Base-by-base conservation (phyloP, 2,797 vertebrate species). In the Pitangus sulphuratus region DNA sequence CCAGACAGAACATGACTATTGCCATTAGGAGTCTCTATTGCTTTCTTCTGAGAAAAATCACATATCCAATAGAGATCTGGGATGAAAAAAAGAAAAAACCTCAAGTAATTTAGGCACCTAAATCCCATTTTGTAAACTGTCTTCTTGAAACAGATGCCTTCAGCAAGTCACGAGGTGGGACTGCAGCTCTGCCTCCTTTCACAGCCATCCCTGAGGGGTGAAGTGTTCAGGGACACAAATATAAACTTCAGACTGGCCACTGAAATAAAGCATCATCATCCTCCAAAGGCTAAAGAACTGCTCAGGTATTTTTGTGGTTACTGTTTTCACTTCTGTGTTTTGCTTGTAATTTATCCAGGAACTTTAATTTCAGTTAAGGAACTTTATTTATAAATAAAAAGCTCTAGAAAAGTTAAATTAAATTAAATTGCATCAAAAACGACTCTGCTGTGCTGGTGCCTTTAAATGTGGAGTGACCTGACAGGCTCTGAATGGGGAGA, bases 1-100 rank as follows among this genome's bases (percentile, higher is more conserved):
- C 40, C 28, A 51, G 39, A 7, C 14, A 58, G 47, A 54, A 45
- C 15, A 11, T 0, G 26, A 72, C 16, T 3, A 0, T 64, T 28
- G 5, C 60, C 50, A 15, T 79, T 44, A 76, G 84, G 81, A 95
- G 72, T 54, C 68, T 37, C 77, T 85, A 20, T 69, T 87, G 81
- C 78, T 75, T 92, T 72, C 78, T 68, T 10, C 58, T 57, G 61
- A 89, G 75, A 57, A 89, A 92, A 87, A 61, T 35, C 85, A 50
- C 54, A 28, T 3, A 45, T 6, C 11, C 2, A 8, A 28, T 51
- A 77, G 77, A 84, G 35, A 78, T 25, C 28, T 44, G 14, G 8
- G n/a, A 40, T 1, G 1, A 10, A 84, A 72, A 69, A 58, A 26
- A 54, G 51, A 11, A 48, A 22, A 24, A 0, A 0, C 1, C 0